Base-by-base conservation (phyloP, 2,113 vertebrate species). In the Kryptolebias marmoratus region DNA sequence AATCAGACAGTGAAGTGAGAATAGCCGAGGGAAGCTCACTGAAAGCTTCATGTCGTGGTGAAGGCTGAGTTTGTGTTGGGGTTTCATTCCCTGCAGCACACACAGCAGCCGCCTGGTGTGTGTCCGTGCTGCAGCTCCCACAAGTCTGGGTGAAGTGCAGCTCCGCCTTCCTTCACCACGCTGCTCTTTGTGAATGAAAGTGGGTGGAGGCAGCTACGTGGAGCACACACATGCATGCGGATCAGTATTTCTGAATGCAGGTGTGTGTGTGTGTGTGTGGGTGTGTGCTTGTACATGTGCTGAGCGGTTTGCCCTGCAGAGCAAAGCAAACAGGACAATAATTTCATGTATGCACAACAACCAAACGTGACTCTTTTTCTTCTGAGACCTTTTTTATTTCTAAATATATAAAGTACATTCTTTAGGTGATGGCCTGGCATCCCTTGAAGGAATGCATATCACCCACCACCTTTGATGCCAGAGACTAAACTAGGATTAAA, bases 141-240 rank as follows among this genome's bases (percentile, higher is more conserved):
- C 63, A 80, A 36, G 68, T 80, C 70, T 74, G 48, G 77, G 72
- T 56, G 54, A 79, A 61, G 22, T 30, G 49, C 48, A 52, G 67
- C 88, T 49, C 81, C 82, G 0, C 90, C 88, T 22, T 39, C 69
- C 65, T 5, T 10, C 72, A 18, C 63, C 76, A 67, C 28, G 18
- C 63, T 74, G 2, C 50, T 82, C 71, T 87, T 83, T 88, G 77
- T 89, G 86, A 90, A 90, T 89, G 89, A 82, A 86, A 79, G 42
- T 72, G 78, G 87, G 85, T 15, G 84, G 87, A 58, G 80, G 47
- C 66, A 64, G 42, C 39, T 30, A 31, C 52, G 39, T 55, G 60
- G 60, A 68, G 75, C 44, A 60, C 73, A 55, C 69, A n/a, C 66
- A 13, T 69, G 72, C 72, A 57, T 49, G 69, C 27, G 50, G 28